A percentile compares a stretch with the other conserved stretches of the same genome.
phyloP scores from a whole-genome alignment of 2,888 invertebrate genomes.

The Tachystola acroxantha region DNA sequence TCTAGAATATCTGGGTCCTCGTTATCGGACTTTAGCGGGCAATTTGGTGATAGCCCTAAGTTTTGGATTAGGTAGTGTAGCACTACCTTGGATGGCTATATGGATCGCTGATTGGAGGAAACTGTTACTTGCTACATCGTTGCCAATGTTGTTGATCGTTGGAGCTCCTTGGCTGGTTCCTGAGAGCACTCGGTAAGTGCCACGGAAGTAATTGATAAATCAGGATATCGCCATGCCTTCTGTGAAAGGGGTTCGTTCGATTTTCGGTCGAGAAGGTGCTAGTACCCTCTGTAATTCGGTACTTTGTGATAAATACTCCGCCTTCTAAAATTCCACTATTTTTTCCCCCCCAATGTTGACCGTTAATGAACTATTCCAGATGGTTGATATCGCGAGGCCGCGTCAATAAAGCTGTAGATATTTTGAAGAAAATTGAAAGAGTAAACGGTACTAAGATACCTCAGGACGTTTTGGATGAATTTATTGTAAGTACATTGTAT shows the following conservation, averaged over 20 bases:
- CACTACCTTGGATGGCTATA: conserved; percentile 67
- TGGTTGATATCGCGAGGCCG: conserved; percentile 60
- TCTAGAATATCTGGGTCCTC: conserved; percentile 67
- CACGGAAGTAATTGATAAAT: no score
- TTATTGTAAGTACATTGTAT: conserved; percentile 54
- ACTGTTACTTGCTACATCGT: conserved; percentile 55
- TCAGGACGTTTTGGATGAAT: conserved; percentile 62
- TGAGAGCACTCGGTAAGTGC: conserved; percentile 43
- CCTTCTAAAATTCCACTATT: no score
- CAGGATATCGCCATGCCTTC: no score
- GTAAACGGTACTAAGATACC: conserved; percentile 63
- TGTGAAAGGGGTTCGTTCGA: no score
- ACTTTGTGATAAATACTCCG: no score
- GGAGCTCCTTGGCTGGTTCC: conserved; percentile 55
- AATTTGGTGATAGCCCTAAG: conserved; percentile 70
- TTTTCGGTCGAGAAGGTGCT: no score
- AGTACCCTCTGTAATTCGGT: neutral
- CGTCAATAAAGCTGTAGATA: conserved; percentile 53
- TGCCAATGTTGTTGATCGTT: conserved; percentile 51
- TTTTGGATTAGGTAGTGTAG: conserved; percentile 62
- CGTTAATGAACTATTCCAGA: conserved; percentile 30
- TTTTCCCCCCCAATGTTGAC: no score
- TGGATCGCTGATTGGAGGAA: conserved; percentile 60
- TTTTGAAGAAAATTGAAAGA: conserved; percentile 55
- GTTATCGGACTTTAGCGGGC: conserved; percentile 66